Evolutionary conservation across 2,797 vertebrate species (phyloP), one percentile per base, ranked within the genome.

Genomic region (Halcyon chelicuti): DNA sequence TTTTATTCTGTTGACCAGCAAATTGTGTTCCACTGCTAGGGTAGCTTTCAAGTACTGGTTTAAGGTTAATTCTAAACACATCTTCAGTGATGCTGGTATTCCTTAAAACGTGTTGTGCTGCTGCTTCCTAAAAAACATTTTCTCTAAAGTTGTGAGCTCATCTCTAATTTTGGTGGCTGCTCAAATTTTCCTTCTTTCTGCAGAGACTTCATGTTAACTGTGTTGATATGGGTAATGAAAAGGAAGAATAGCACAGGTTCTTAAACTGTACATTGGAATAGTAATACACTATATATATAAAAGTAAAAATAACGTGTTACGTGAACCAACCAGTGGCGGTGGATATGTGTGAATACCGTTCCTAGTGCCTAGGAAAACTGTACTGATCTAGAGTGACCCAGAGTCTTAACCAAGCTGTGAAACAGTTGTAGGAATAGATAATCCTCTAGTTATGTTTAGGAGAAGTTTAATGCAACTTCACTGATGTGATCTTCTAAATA

Each of bases 151-250:
- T 57, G 5, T 29, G 28, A 81, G 11, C 23, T 84, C 73, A 12
- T 29, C 7, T 66, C 51, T 66, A 8, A 51, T 88, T 92, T 86
- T 86, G n/a, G 18, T 52, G 31, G 9, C 26, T 66, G 20, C 35
- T 61, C 77, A 52, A 18, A 14, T 86, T 81, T 88, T 85, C 20
- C 47, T 83, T 78, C 19, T 19, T 75, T 93, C 93, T 70, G 20
- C 26, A 60, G 62, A 58, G 54, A 33, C 49, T 58, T 89, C 16
- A 9, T 39, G 10, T 76, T 93, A 94, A 82, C 51, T 68, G 17
- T 80, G 4, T 29, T 80, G 71, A 10, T 77, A 37, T 2, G 7
- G 37, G 57, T 88, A 84, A 68, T 65, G 58, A 60, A 83, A 91
- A 73, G 16, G n/a, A 47, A 58, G 13, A 74, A 35, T 26, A 91